A percentile compares a stretch with the other conserved stretches of the same genome.
Evolutionary conservation across 2,888 invertebrate species (phyloP).

Genomic region (Zhuqinia jingwanae): DNA sequence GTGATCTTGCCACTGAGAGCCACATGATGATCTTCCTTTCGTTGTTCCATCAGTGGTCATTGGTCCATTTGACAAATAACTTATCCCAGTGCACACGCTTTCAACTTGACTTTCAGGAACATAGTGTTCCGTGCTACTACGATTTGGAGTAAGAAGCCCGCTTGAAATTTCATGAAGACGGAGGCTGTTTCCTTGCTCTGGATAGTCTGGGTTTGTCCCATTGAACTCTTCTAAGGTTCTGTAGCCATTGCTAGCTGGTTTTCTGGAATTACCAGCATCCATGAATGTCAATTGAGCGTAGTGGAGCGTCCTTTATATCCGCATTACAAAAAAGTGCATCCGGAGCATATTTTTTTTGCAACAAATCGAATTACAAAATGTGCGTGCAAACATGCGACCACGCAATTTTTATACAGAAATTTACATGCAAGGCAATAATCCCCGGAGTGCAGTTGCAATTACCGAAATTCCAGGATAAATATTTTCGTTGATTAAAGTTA

Average conservation of each 20-base stretch:
- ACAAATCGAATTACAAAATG: conserved; percentile 18
- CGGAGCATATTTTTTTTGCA: conserved; percentile 1
- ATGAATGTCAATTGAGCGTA: conserved; percentile 86
- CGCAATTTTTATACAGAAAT: background rate
- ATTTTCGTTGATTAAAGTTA: background rate
- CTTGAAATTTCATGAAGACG: background rate
- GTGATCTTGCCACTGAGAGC: conserved; percentile 69
- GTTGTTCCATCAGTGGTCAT: conserved; percentile 79
- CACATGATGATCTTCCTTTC: conserved; percentile 75
- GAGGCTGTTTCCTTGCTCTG: conserved; percentile 2
- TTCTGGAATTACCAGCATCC: conserved; percentile 80
- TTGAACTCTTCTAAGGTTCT: conserved; percentile 73
- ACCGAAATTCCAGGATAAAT: background rate
- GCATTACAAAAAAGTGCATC: background rate
- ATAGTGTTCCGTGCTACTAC: conserved; percentile 66
- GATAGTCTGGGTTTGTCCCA: conserved; percentile 63
- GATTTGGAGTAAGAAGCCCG: conserved; percentile 38
- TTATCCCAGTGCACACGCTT: conserved; percentile 78
- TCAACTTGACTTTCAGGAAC: conserved; percentile 72
- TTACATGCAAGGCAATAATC: background rate
- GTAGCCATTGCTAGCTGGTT: conserved; percentile 77
- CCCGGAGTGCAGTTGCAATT: background rate
- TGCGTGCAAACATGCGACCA: conserved; percentile 16
- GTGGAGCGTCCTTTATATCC: conserved; percentile 79
- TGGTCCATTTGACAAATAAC: conserved; percentile 79